Evolutionary conservation across 2,888 invertebrate species (phyloP).

Genomic region (Chloromyia formosa): DNA sequence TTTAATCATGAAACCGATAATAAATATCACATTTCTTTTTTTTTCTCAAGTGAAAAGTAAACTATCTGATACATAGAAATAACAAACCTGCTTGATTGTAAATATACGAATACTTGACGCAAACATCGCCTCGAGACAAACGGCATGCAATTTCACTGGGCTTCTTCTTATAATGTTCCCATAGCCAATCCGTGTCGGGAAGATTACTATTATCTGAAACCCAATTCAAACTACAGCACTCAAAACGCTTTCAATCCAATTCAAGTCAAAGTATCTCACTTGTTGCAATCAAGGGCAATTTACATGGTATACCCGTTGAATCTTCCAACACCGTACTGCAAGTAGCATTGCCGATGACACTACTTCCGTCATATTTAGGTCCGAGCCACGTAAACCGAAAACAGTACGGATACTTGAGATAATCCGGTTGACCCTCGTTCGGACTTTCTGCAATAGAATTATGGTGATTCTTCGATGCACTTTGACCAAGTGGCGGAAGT

Average conservation of each 20-base stretch:
- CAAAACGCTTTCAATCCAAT: neutral
- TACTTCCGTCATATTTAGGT: conserved; percentile 69
- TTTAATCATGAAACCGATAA: too few relatives aligned
- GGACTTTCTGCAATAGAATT: conserved; percentile 11
- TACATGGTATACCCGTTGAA: conserved; percentile 69
- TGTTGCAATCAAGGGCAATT: conserved; percentile 71
- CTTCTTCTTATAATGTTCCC: conserved; percentile 65
- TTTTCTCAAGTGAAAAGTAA: too few relatives aligned
- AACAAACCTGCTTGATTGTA: conserved; percentile 69
- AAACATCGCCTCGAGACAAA: conserved; percentile 69
- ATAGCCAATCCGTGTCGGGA: conserved; percentile 71
- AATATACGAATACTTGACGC: conserved; percentile 71
- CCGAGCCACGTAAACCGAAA: conserved; percentile 78
- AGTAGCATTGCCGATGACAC: conserved; percentile 66
- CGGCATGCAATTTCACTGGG: conserved; percentile 67
- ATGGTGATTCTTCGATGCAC: neutral
- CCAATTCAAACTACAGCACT: too few relatives aligned
- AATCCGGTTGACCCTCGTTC: conserved; percentile 11
- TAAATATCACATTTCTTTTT: too few relatives aligned
- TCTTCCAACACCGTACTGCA: conserved; percentile 68
- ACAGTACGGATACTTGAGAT: conserved; percentile 64
- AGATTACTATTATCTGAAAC: conserved; percentile 69
- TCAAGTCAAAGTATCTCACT: conserved; percentile 63
- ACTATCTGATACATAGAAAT: too few relatives aligned
- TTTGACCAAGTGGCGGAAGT: too few relatives aligned